Base-by-base conservation (phyloP, 2,113 vertebrate species). In the Pomatostomus ruficeps region DNA sequence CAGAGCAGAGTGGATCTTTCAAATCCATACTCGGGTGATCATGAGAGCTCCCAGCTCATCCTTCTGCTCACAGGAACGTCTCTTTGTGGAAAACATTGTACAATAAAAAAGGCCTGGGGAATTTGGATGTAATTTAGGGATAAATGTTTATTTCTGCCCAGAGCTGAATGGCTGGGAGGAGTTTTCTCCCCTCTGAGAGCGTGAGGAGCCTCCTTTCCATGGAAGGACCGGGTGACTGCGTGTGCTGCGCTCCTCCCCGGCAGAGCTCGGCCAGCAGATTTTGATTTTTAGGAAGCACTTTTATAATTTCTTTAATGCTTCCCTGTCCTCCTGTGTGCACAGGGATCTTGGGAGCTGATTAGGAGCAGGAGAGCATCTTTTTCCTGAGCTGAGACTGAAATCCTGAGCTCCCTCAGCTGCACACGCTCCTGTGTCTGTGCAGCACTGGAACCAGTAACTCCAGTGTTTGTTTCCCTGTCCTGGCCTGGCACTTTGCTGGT, bases 11-110 rank as follows among this genome's bases (percentile, higher is more conserved):
- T 59, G 72, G 75, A 52, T 84, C 71, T 91, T 95, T 95, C 78
- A 96, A 86, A 91, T 70, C 67, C 63, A 13, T 80, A n/a, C 33
- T 88, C 61, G 65, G 82, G 93, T 68, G 96, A 77, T 77, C 91
- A 77, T 93, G 91, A 91, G 89, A 95, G 94, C 91, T 96, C 91
- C 77, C 70, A 36, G 49, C 58, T 70, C 87, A 43, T 82, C 58
- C 74, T 55, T 82, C 73, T 89, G 36, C 91, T 79, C 75, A 26
- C 54, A 55, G 49, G 42, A 66, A 79, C 19, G 17, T 77, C 67
- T 92, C 66, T 91, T 88, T 52, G 51, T 93, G 94, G 71, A 3
- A 88, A 23, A 52, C 33, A 25, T 3, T 35, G 17, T 45, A 1
- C n/a, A 73, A 24, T 9, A 73, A 57, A 25, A 40, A n/a, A 90